Evolutionary conservation across 1,140 invertebrate species (phyloP), one percentile per base, ranked within the genome.

Genomic region (Stegodyphus mimosarum): DNA sequence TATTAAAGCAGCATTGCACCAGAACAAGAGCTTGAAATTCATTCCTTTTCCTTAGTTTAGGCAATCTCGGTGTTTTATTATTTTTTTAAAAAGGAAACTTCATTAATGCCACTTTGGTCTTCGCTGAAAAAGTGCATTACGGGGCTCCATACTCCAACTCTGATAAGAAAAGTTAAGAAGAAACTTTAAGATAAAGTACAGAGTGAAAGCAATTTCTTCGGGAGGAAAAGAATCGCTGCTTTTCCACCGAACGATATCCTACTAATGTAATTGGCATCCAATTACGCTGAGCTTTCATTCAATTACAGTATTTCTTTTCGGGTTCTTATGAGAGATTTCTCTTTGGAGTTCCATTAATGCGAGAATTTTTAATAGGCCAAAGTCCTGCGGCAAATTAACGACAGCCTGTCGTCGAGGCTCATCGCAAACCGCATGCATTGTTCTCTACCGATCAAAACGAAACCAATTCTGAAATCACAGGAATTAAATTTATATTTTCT

Each of bases 81-180:
- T 33, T 33, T 76, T 81, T 81, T 63, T 10, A 64, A 71, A 78
- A 73, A 84, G 72, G 63, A 84, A 84, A 84, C 81, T 84, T 84
- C 81, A 84, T 84, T 84, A 84, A 84, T 84, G 81, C 81, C 71
- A 81, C 78, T 81, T 81, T 72, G 78, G 78, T 72, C 71, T 67
- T 48, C 73, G 17, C 60, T 76, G 72, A 84, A 84, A 84, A 84
- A 84, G 81, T 84, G 81, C 81, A 84, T 84, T 84, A 84, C 81
- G 51, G 18, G 51, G 18, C 64, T 17, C 81, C 72, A 84, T 84
- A 84, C 81, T 84, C 81, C 49, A 53, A 52, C 72, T 69, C 72
- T 75, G 81, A 84, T 84, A 84, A 84, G 81, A 84, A 83, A 84
- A 84, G 81, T 84, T 84, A 84, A 75, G 81, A 84, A 84, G 81